Conservation (phyloP, 2,888 invertebrate genomes). For the Diarsia dahlii region DNA sequence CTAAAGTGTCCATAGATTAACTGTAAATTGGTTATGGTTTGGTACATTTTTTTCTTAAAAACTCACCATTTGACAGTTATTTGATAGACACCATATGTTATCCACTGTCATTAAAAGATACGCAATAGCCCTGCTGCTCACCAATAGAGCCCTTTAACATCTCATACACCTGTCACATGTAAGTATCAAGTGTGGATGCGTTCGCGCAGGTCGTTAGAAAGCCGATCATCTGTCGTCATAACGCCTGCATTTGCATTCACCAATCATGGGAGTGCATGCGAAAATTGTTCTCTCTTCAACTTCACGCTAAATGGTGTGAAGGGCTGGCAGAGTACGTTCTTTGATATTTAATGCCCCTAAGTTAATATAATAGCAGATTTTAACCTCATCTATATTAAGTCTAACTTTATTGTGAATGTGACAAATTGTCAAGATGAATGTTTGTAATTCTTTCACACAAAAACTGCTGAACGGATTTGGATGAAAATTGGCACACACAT, state of each 20-base stretch:
- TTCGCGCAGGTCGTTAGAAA: slow-evolving; percentile 69
- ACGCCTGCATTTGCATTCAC: slow-evolving; percentile 65
- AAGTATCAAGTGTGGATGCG: slow-evolving; percentile 36
- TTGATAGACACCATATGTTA: no score
- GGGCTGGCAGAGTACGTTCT: background rate
- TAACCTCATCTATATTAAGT: no score
- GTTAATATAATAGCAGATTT: no score
- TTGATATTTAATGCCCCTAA: no score
- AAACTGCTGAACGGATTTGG: background rate
- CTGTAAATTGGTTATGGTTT: no score
- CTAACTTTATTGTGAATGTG: no score
- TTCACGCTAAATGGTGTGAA: slow-evolving; percentile 22
- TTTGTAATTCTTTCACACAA: background rate
- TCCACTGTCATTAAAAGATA: no score
- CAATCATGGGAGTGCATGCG: slow-evolving; percentile 40
- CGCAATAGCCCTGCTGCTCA: no score
- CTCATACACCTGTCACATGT: slow-evolving; percentile 28
- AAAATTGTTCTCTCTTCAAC: slow-evolving; percentile 35
- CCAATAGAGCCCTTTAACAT: slow-evolving; percentile 8
- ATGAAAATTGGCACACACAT: background rate
- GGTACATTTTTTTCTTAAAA: no score
- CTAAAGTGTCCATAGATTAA: no score
- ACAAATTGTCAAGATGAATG: no score
- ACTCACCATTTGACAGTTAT: no score
- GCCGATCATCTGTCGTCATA: slow-evolving; percentile 58